phyloP scores from a whole-genome alignment of 1,140 invertebrate genomes.

The Homalodisca vitripennis region DNA sequence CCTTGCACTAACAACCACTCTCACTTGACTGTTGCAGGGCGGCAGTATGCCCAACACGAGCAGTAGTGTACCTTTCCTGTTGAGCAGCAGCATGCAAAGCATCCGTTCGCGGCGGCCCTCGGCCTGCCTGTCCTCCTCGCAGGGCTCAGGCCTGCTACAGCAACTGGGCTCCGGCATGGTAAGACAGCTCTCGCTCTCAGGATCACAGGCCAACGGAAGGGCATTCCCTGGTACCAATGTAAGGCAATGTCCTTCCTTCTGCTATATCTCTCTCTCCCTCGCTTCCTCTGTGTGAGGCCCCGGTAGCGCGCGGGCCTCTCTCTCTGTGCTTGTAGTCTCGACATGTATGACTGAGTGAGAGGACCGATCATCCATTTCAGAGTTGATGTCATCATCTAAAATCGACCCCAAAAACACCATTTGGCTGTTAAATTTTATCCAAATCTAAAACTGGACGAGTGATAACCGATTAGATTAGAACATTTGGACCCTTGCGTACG shows the following conservation, averaged over 20 bases:
- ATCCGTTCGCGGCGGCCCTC: conserved; percentile 76
- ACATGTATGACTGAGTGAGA: no score
- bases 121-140: conserved; percentile 61
- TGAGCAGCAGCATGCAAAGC: conserved; percentile 79
- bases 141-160: conserved; percentile 72
- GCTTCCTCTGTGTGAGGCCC: conserved; percentile 1
- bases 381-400: not conserved
- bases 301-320: not conserved
- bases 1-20: no score
- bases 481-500: not conserved
- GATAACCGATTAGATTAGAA: not conserved
- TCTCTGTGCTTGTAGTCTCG: conserved; percentile 16
- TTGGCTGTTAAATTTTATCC: not conserved
- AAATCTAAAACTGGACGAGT: not conserved
- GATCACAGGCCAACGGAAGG: conserved; percentile 64
- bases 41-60: conserved; percentile 85
- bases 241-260: conserved; percentile 33
- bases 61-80: conserved; percentile 79
- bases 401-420: not conserved
- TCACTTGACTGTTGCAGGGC: conserved; percentile 60
- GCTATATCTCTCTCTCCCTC: conserved; percentile 30
- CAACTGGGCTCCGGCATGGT: conserved; percentile 84
- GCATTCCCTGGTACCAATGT: conserved; percentile 65
- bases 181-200: conserved; percentile 71
- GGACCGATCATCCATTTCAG: not conserved